Percentiles rank a stretch among this genome's conserved stretches.
Conservation (phyloP, 1,140 invertebrate genomes). For the Rhizoglyphus robini region DNA sequence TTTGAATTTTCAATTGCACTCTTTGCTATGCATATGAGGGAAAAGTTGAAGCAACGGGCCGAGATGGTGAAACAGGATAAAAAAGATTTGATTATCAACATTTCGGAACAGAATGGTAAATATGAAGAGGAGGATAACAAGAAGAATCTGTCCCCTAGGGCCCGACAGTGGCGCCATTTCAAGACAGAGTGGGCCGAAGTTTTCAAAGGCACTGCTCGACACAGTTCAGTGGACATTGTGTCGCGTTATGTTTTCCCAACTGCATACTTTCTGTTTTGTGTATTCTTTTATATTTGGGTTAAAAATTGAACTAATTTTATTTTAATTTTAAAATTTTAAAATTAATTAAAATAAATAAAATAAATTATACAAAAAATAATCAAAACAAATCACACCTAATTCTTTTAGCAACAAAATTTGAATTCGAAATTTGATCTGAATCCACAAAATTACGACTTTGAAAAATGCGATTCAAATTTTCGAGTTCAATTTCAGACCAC, state of each 20-base stretch:
- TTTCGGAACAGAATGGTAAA: not conserved
- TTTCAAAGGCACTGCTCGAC: not conserved
- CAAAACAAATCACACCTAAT: too few relatives aligned
- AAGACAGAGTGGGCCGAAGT: not conserved
- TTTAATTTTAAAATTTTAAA: too few relatives aligned
- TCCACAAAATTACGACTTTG: too few relatives aligned
- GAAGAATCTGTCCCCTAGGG: not conserved
- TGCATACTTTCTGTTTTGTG: not conserved
- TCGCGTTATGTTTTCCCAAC: constrained; percentile 6
- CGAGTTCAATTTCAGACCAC: too few relatives aligned
- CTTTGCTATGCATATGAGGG: not conserved
- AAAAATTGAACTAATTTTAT: too few relatives aligned
- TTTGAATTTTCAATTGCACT: constrained; percentile 66
- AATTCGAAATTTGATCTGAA: too few relatives aligned
- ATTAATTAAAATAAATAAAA: too few relatives aligned
- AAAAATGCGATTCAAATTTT: too few relatives aligned
- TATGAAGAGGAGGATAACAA: not conserved
- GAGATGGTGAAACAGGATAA: not conserved
- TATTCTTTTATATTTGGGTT: not conserved
- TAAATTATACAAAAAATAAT: too few relatives aligned
- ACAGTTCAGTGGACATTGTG: not conserved
- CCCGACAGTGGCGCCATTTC: not conserved
- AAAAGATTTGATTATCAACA: not conserved
- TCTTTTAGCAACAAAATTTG: too few relatives aligned
- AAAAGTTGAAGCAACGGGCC: not conserved